Evolutionary conservation across 1,140 invertebrate genomes (phyloP), one percentile per base, ranked within the genome.

Genomic region (Leptopilina clavipes): DNA sequence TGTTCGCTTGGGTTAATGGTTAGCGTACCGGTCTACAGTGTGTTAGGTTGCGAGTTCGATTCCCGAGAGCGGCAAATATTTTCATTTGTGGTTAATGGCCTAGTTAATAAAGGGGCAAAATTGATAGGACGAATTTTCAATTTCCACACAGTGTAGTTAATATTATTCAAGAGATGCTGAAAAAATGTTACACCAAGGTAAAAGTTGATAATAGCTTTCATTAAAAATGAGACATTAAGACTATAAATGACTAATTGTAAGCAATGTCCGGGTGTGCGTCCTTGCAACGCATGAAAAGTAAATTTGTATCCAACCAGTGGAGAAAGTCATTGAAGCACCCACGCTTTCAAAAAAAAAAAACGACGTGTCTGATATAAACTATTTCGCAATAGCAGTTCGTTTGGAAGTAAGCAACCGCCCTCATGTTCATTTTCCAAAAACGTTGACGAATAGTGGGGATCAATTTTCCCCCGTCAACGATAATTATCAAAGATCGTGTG

Each of bases 401-500:
- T 65, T 22, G 59, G 25, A 65, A 22, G 2, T 5, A 31, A 31
- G 25, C 12, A n/a, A 5, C 59, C 59, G 22, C 19, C 19, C 19
- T 65, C 59, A n/a, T 14, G 59, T 25, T 65, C 14, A n/a, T 65
- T 65, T 65, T 65, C 25, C 3, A 22, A 17, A 10, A 19, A 65
- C 8, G 18, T 6, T 65, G 22, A 3, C 11, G 25, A n/a, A 22
- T 52, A 52, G 59, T 65, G 59, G 59, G 59, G 22, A 37, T 14
- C 22, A 12, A 65, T 37, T 65, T 65, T 31, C 59, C 59, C 59
- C n/a, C 59, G 14, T n/a, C 59, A 31, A n/a, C n/a, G 10, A 22
- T n/a, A 14, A 37, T 31, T 1, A 65, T 52, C 40, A 43, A 8
- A 37, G 82, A 85, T 86, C 83, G 75, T 87, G 70, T 71, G 74